Percentiles rank a stretch among this genome's conserved stretches.
These are phyloP conservation scores for Melanophora roralis DNA, from an alignment of 2,888 invertebrate genomes.

Conservation along the genomic window DNA sequence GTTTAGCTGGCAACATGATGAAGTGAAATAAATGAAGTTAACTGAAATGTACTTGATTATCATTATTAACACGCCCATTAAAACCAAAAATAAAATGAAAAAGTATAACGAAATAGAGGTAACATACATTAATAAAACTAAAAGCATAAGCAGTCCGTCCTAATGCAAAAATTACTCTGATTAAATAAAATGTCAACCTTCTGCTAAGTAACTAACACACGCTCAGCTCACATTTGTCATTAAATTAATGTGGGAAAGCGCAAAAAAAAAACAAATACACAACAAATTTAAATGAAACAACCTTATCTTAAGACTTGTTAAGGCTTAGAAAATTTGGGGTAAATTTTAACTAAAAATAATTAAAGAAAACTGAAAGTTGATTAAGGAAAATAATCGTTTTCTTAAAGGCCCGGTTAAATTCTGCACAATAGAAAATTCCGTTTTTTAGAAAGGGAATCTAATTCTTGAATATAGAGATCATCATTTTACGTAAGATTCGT, in stretches of 20 bases:
- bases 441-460: too few species aligned
- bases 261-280: not conserved
- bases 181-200: slow-evolving; percentile 59
- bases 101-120: not conserved
- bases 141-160: slow-evolving; percentile 58
- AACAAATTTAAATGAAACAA: not conserved
- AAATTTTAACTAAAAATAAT: not conserved
- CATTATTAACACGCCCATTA: slow-evolving; percentile 68
- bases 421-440: too few species aligned
- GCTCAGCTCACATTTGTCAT: not conserved
- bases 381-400: not conserved
- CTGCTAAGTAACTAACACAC: slow-evolving; percentile 5
- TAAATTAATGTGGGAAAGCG: slow-evolving; percentile 45
- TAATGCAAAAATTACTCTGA: slow-evolving; percentile 56
- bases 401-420: too few species aligned
- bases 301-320: slow-evolving; percentile 9
- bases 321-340: too few species aligned
- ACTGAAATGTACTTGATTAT: slow-evolving; percentile 46
- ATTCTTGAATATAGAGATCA: too few species aligned
- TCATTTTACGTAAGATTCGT: too few species aligned
- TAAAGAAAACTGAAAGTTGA: not conserved
- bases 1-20: slow-evolving; percentile 72
- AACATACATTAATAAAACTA: slow-evolving; percentile 13
- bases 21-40: slow-evolving; percentile 53
- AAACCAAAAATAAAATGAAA: slow-evolving; percentile 43